These are phyloP conservation scores for Orussus abietinus DNA, from an alignment of 1,140 invertebrate genomes.

Conservation along the genomic window DNA sequence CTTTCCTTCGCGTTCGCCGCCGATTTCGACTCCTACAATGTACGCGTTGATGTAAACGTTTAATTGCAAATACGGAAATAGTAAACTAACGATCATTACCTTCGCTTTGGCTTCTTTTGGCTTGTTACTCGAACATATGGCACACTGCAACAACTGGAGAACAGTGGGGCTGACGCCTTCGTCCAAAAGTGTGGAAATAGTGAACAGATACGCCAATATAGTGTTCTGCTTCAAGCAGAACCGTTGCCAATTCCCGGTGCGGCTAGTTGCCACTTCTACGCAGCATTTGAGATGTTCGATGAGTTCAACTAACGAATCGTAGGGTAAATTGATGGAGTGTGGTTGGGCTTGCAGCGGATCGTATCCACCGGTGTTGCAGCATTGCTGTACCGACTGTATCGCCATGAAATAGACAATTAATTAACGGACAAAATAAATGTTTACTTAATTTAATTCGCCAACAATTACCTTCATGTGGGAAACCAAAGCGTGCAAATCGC, in stretches of 20 bases:
- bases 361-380: constrained; percentile 60
- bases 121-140: constrained; percentile 65
- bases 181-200: constrained; percentile 65
- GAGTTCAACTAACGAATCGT: constrained; percentile 86
- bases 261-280: constrained; percentile 83
- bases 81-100: constrained; percentile 18
- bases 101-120: constrained; percentile 40
- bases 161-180: constrained; percentile 92
- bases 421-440: constrained; percentile 14
- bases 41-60: too few relatives aligned
- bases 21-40: constrained; percentile 54
- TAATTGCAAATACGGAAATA: neutral
- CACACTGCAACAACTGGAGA: constrained; percentile 83
- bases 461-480: constrained; percentile 69
- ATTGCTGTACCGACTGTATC: constrained; percentile 57
- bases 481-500: constrained; percentile 87
- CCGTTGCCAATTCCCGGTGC: constrained; percentile 94
- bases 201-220: constrained; percentile 54
- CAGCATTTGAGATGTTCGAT: constrained; percentile 95
- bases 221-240: constrained; percentile 79
- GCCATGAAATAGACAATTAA: constrained; percentile 16
- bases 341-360: constrained; percentile 51
- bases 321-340: constrained; percentile 63
- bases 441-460: neutral
- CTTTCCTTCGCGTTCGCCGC: constrained; percentile 40